phyloP scores from a whole-genome alignment of 2,888 invertebrate species.

The Apotomis betuletana region DNA sequence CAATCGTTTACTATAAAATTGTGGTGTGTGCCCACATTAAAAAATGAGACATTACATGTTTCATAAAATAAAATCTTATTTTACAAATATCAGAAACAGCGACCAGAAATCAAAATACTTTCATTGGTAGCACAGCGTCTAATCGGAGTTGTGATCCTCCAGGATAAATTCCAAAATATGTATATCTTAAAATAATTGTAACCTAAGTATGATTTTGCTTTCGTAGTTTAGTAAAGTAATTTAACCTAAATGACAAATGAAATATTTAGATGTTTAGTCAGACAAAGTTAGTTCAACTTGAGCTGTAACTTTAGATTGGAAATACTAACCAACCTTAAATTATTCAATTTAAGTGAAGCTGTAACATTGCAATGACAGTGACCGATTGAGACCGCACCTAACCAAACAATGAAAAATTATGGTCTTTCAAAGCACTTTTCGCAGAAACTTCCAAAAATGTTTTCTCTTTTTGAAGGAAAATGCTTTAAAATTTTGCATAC shows the following conservation, averaged over 20 bases:
- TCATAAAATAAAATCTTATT: too few species aligned
- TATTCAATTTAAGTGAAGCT: constrained; percentile 1
- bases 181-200: too few species aligned
- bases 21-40: too few species aligned
- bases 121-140: too few species aligned
- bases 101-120: too few species aligned
- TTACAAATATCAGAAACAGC: too few species aligned
- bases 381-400: constrained; percentile 3
- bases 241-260: constrained; percentile 16
- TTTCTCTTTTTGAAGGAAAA: background rate
- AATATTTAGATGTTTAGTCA: background rate
- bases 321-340: constrained; percentile 11
- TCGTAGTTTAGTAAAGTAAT: background rate
- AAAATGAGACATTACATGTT: too few species aligned
- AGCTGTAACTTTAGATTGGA: constrained; percentile 17
- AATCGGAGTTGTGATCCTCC: too few species aligned
- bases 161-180: too few species aligned
- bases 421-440: background rate
- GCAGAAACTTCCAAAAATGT: background rate
- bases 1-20: too few species aligned
- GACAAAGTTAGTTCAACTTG: background rate
- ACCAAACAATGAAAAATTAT: background rate
- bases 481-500: background rate
- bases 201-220: too few species aligned
- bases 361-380: constrained; percentile 24